These are phyloP conservation scores for Pteropus rufus DNA, from an alignment of 2,797 vertebrate species.

Conservation along the genomic window DNA sequence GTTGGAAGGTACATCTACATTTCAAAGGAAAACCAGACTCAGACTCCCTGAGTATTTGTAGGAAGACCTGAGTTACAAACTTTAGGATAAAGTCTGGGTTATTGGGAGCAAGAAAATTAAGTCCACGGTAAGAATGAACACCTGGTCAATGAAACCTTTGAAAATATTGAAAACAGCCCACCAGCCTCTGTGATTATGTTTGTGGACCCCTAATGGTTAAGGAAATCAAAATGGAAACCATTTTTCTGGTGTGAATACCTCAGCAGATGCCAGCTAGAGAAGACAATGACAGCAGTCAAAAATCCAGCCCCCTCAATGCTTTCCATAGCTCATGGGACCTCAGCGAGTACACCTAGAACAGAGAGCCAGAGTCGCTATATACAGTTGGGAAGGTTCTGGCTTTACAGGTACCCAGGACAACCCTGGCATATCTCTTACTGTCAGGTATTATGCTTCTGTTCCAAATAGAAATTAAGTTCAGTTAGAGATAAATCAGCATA, in stretches of 20 bases:
- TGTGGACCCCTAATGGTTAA: neutral
- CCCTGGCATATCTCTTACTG: neutral
- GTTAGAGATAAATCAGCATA: neutral
- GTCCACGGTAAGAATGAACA: neutral
- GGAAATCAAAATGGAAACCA: neutral
- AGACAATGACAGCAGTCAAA: neutral
- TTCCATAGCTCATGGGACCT: neutral
- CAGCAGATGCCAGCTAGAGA: neutral
- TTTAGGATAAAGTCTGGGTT: neutral
- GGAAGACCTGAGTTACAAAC: neutral
- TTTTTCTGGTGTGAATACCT: neutral
- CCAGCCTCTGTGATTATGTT: neutral
- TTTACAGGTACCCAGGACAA: neutral
- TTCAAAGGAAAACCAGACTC: constrained; percentile 28
- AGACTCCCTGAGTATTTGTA: neutral
- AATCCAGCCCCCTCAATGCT: neutral
- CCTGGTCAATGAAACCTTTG: neutral
- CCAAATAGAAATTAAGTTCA: neutral
- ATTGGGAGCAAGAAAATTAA: neutral
- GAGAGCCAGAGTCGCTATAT: rapidly evolving
- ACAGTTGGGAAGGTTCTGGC: no score
- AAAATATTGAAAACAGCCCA: neutral
- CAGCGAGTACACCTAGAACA: neutral
- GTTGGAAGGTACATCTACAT: neutral
- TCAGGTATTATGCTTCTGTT: neutral